These are phyloP conservation scores for Tympanuchus pallidicinctus DNA, from an alignment of 2,113 vertebrate genomes.

Conservation along the genomic window DNA sequence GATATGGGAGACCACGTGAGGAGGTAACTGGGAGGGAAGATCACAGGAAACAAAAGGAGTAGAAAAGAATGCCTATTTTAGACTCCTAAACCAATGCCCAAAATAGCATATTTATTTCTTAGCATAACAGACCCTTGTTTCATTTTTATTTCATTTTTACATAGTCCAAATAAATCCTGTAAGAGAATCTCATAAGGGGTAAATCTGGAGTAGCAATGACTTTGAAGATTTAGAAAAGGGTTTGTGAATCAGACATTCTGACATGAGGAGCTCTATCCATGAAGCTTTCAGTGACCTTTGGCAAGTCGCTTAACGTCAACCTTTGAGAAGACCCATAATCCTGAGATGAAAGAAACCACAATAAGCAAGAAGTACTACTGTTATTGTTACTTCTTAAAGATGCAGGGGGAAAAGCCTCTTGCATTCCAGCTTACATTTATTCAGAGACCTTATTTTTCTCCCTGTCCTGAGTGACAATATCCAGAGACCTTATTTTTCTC, in stretches of 20 bases:
- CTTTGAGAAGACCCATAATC: constrained; percentile 44
- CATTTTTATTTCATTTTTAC: constrained; percentile 25
- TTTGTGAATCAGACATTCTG: constrained; percentile 36
- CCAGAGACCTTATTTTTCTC: constrained; percentile 1
- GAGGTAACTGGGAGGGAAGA: constrained; percentile 28
- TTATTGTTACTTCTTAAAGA: constrained; percentile 34
- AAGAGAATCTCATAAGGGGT: neutral
- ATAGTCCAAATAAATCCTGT: neutral
- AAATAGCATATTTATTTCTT: constrained; percentile 35
- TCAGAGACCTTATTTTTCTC: constrained; percentile 31
- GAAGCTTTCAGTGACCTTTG: constrained; percentile 35
- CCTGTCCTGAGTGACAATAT: neutral
- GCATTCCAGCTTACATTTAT: neutral
- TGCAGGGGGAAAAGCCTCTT: neutral
- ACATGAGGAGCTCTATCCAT: neutral
- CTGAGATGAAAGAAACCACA: constrained; percentile 34
- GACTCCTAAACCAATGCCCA: neutral
- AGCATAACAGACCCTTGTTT: constrained; percentile 31
- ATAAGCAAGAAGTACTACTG: neutral
- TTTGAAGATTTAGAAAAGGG: neutral
- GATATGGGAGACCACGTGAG: neutral
- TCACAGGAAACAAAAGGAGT: constrained; percentile 28
- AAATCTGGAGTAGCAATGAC: neutral
- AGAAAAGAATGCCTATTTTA: constrained; percentile 10
- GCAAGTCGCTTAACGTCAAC: neutral